Evolutionary conservation across 2,797 vertebrate genomes (phyloP), one percentile per base, ranked within the genome.

Genomic region (Sylvilagus floridanus): DNA sequence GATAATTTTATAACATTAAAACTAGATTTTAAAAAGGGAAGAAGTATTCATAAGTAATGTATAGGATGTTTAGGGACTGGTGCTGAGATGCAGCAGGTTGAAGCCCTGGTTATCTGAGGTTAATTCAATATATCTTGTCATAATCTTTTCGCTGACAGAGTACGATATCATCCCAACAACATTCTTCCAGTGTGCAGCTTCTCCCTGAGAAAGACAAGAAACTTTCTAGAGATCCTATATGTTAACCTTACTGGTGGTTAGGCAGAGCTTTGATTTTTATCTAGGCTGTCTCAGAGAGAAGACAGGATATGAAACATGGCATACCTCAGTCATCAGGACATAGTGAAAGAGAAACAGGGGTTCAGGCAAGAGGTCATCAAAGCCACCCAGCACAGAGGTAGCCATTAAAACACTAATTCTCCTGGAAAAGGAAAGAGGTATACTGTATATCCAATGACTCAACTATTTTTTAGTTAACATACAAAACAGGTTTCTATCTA

Each of bases 1-100:
- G 13, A 86, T 42, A 32, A 93, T 47, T 76, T 92, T 90, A 54
- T 82, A 92, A 60, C 7, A 72, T 37, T 90, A 54, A 19, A 35
- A 9, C 1, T 2, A 69, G 21, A 35, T 28, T 10, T 47, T 1
- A 83, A 0, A 0, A 5, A 62, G 22, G 8, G 42, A 2, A 87
- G 4, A 90, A 82, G 13, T 42, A 86, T 65, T 68, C 4, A 87
- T 3, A 88, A 85, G 17, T 42, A 86, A 69, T 68, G 22, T 5
- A 63, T 24, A 62, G 1, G 10, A 32, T 6, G 73, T 57, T 72
- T 95, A 10, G 37, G 71, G 26, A 66, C 24, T 22, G 71, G 28
- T 47, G 1, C 42, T 47, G 42, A 8, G 42, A 47, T 47, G 42
- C 42, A 47, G 42, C 42, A 47, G 42, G 42, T 47, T 47, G 9